A percentile compares a stretch with the other conserved stretches of the same genome.
Evolutionary conservation across 2,797 vertebrate genomes (phyloP).

Genomic region (Falco berigora): DNA sequence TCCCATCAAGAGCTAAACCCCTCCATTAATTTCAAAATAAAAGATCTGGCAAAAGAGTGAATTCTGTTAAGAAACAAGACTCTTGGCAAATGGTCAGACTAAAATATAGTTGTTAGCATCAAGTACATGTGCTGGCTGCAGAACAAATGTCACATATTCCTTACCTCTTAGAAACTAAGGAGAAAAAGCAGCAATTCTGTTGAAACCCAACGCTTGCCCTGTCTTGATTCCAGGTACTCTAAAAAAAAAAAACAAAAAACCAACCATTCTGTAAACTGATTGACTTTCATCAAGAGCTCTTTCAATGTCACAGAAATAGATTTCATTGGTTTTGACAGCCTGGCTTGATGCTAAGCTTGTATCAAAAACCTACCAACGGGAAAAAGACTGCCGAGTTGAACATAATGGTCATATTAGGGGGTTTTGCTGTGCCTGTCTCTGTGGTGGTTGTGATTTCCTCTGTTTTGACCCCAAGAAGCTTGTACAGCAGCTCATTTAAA

Average conservation of each 20-base stretch:
- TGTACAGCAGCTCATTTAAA: constrained; percentile 51
- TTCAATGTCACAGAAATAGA: constrained; percentile 53
- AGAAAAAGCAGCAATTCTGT: background rate
- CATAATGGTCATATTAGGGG: constrained; percentile 39
- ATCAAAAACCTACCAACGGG: constrained; percentile 43
- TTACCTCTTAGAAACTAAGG: background rate
- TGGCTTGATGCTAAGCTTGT: constrained; percentile 38
- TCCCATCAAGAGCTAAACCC: background rate
- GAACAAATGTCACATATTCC: background rate
- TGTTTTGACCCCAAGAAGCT: constrained; percentile 51
- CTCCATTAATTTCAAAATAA: background rate
- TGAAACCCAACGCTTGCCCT: background rate
- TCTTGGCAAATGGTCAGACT: background rate
- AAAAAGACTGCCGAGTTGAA: constrained; percentile 32
- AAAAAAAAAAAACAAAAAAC: background rate
- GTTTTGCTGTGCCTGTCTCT: constrained; percentile 23
- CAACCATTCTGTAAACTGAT: background rate
- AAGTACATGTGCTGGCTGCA: background rate
- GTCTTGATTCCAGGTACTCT: background rate
- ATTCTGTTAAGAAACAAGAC: background rate
- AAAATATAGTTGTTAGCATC: background rate
- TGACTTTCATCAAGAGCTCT: constrained; percentile 42
- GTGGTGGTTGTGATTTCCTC: constrained; percentile 48
- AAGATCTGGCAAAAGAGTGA: background rate
- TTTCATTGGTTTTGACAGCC: constrained; percentile 53